Base-by-base conservation (phyloP, 2,113 vertebrate species). In the Ranitomeya variabilis region DNA sequence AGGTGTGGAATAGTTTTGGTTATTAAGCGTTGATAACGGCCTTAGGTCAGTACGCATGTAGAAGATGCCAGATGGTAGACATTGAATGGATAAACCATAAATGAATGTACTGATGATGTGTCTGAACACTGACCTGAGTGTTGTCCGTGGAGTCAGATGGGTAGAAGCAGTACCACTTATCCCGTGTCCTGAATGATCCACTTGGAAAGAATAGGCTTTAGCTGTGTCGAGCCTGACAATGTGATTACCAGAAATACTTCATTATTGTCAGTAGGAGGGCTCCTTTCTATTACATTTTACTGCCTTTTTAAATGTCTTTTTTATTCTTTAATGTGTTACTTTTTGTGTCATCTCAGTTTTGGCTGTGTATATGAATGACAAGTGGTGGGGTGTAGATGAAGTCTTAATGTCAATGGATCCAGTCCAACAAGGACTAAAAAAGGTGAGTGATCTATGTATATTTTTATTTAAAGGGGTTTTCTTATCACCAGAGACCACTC, bases 351-450 rank as follows among this genome's bases (percentile, higher is more conserved):
- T 79, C 86, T 78, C 83, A 99, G 98, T 97, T 90, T 79, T 97
- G 89, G 97, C 97, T 6, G 79, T 98, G 37, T 96, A 96, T 91
- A 62, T 97, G 86, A 93, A 94, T 71, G 91, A 83, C 18, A 90
- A 88, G 59, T 99, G 97, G 97, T 98, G 97, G 96, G 54, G 91
- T 59, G 80, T 96, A 21, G 95, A 96, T 85, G 96, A 98, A 15
- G 76, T 96, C 0, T 85, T 98, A 18, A 95, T 94, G 84, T 97
- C 97, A 0, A 93, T 95, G 18, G 93, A 94, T 91, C 87, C 91
- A 67, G 91, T 93, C 59, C 95, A 96, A 92, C 92, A 93, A 57
- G 97, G 96, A 6, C 92, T 99, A 3, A 23, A 96, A 83, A 86
- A 57, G 93, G 98, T 98, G 91, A 94, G 51, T 71, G 18, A 73